Evolutionary conservation across 1,140 invertebrate species (phyloP), one percentile per base, ranked within the genome.

Genomic region (Tetraneura akinire): DNA sequence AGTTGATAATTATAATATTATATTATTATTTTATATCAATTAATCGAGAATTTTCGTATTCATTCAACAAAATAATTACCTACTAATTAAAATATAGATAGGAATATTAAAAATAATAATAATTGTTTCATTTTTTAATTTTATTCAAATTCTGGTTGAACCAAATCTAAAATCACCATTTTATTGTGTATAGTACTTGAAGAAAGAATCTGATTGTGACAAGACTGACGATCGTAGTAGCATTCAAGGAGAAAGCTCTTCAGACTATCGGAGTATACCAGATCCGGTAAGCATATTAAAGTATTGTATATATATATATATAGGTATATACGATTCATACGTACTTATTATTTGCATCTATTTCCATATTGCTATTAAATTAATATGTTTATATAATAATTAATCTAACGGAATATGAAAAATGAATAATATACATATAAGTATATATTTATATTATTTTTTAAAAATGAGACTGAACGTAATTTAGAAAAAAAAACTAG

Each of bases 171-270:
- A 49, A 29, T 16, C 49, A 62, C 18, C 29, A 45, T 83, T 82
- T 84, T 86, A 66, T 84, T 83, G 82, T 82, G 81, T 88, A 60
- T 89, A 95, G 93, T 94, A 92, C 57, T 86, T 95, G 83, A 95
- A 94, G 85, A 95, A 95, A 88, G 93, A 95, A 89, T 90, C 92
- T 82, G 93, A 94, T 84, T 94, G 92, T 91, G 91, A 92, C 85
- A 82, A 84, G 81, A 83, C 82, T 32, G 92, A 94, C 83, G 92
- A 93, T 81, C 91, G 92, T 84, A 91, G 92, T 84, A 91, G 90
- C 85, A 83, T 80, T 29, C 83, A 82, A 45, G 92, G 87, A 81
- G 92, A 93, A 87, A 89, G 91, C 86, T 91, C 91, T 82, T 89
- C 90, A 81, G 92, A 93, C 82, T 94, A 92, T 85, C 88, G 84